These are phyloP conservation scores for Nebria salina DNA, from an alignment of 2,888 invertebrate genomes.

Conservation along the genomic window DNA sequence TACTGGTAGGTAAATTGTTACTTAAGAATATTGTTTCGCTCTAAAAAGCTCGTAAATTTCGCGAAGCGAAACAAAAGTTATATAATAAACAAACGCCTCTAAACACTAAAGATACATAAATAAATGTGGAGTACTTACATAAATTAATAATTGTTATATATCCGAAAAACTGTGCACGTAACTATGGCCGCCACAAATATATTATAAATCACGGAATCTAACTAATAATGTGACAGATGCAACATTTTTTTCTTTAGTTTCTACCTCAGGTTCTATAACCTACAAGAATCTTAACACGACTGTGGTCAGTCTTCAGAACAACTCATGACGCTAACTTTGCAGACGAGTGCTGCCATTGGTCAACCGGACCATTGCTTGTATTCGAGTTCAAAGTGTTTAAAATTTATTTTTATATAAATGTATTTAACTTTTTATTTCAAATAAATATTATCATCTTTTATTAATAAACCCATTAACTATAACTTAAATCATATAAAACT, in stretches of 20 bases:
- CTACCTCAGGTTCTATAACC: neutral
- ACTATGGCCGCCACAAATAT: too few species aligned
- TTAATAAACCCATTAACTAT: too few species aligned
- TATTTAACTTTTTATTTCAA: too few species aligned
- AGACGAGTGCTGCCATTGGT: neutral
- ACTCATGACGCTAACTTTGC: neutral
- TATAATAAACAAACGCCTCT: too few species aligned
- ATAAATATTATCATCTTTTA: too few species aligned
- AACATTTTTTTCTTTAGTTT: neutral
- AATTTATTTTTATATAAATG: too few species aligned
- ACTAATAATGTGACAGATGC: neutral
- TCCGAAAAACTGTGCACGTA: too few species aligned
- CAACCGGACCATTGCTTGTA: neutral
- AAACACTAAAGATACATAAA: neutral
- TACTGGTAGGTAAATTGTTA: too few species aligned
- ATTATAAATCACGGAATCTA: neutral
- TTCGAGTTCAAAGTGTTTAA: neutral
- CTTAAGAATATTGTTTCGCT: neutral
- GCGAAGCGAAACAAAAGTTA: too few species aligned
- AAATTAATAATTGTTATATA: too few species aligned
- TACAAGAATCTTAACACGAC: neutral
- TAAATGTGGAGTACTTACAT: too few species aligned
- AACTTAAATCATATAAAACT: too few species aligned
- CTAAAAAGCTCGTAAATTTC: neutral
- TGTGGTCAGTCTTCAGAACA: neutral